Percentiles rank a stretch among this genome's conserved stretches.
Conservation (phyloP, 2,113 vertebrate species). For the Uria aalge region DNA sequence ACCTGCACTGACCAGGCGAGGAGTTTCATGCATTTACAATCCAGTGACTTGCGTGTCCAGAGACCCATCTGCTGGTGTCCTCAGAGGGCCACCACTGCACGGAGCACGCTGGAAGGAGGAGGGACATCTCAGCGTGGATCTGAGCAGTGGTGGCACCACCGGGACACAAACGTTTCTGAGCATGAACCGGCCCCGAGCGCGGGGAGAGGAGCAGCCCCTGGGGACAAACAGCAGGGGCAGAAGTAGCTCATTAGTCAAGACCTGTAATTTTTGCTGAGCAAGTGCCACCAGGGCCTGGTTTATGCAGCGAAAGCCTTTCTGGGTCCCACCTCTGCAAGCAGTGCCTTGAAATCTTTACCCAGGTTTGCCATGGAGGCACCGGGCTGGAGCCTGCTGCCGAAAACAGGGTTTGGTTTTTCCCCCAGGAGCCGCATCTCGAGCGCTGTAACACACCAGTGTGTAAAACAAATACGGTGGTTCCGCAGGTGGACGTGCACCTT, state of each 20-base stretch:
- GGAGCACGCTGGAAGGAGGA: background rate
- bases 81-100: background rate
- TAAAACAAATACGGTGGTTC: background rate
- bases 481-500: background rate
- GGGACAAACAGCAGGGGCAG: background rate
- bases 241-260: background rate
- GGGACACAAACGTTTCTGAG: no score
- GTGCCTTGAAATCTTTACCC: background rate
- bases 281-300: background rate
- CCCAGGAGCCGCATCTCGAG: background rate
- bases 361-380: background rate
- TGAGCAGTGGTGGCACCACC: background rate
- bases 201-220: rapidly evolving
- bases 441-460: rapidly evolving
- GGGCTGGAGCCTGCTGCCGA: no score
- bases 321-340: background rate
- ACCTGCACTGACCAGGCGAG: background rate
- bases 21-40: background rate
- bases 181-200: rapidly evolving
- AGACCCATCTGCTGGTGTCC: background rate
- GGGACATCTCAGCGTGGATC: rapidly evolving
- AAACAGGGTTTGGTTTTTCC: background rate
- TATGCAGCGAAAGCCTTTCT: background rate
- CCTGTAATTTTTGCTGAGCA: background rate
- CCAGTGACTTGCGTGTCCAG: background rate